Percentiles rank a stretch among this genome's conserved stretches.
Conservation (phyloP, 2,113 vertebrate genomes). For the Emydura subglobosa region DNA sequence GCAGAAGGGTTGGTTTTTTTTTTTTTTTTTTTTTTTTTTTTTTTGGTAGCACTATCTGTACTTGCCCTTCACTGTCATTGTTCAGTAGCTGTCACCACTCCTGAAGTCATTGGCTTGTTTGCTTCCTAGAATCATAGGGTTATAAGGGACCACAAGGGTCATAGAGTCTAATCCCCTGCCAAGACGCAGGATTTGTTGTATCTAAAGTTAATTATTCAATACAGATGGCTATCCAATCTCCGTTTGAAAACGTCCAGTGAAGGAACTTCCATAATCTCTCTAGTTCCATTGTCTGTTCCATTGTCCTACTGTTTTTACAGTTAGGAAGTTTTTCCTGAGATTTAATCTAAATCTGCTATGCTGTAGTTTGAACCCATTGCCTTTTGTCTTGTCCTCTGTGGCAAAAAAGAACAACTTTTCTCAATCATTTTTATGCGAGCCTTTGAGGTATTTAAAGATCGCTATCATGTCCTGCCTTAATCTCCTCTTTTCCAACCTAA, state of each 20-base stretch:
- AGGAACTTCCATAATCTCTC: neutral
- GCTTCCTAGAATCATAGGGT: neutral
- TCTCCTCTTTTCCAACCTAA: neutral
- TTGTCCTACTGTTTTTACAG: neutral
- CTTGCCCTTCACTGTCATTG: neutral
- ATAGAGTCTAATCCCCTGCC: neutral
- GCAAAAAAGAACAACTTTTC: neutral
- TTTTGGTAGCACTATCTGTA: neutral
- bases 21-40: neutral
- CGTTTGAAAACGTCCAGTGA: neutral
- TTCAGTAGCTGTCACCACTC: neutral
- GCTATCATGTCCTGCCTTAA: neutral
- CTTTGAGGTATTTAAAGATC: neutral
- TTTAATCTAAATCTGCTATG: neutral
- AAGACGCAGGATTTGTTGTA: neutral
- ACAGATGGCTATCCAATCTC: neutral
- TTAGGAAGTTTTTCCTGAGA: neutral
- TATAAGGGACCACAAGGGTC: neutral
- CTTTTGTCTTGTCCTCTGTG: neutral
- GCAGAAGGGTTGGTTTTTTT: fast-evolving
- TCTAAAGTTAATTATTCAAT: neutral
- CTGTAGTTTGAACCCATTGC: neutral
- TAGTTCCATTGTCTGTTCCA: neutral
- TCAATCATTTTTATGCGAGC: neutral
- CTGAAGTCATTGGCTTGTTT: neutral